Evolutionary conservation across 2,888 invertebrate species (phyloP), one percentile per base, ranked within the genome.

Genomic region (Sipunculus nudus): DNA sequence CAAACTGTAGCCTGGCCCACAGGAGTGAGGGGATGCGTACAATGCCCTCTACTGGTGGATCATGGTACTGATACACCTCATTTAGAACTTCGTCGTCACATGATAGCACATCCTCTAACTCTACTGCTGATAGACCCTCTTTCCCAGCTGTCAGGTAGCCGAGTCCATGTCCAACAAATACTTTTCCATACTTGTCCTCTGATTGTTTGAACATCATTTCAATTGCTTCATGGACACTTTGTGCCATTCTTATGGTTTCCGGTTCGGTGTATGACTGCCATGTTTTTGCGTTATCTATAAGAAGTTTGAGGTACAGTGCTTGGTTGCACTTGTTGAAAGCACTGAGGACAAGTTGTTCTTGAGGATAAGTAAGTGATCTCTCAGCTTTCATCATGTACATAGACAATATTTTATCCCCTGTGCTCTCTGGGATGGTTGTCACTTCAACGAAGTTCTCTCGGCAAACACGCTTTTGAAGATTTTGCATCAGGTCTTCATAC

Each of bases 1-100:
- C 73, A 31, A 73, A 59, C 31, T 73, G 63, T 23, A 79, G 52
- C 2, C 68, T 53, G 3, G 74, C 59, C 74, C 77, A 77, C 28
- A 73, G 59, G 13, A 65, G 63, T 2, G 74, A 63, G 19, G 79
- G 79, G 26, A 71, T 56, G 25, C 71, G 57, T 26, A 71, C 52
- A 21, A 60, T 52, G 21, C 64, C 71, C 26, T 61, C 55, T 25
- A 69, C 39, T 31, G 71, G 71, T 19, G 71, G 71, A 40, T 71
- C 69, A 50, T 71, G 71, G 53, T 71, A 71, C 41, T 58, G 63
- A 48, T 72, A 71, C 21, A 71, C 68, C 29, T 70, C 69, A 61
- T 65, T 65, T 25, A 72, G 63, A 19, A 72, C 71, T 25, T 65
- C 56, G 50, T 72, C 69, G 38, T 67, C 63, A 45, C 69, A 70